phyloP scores from a whole-genome alignment of 2,888 invertebrate species.

The Euplagia quadripunctaria region DNA sequence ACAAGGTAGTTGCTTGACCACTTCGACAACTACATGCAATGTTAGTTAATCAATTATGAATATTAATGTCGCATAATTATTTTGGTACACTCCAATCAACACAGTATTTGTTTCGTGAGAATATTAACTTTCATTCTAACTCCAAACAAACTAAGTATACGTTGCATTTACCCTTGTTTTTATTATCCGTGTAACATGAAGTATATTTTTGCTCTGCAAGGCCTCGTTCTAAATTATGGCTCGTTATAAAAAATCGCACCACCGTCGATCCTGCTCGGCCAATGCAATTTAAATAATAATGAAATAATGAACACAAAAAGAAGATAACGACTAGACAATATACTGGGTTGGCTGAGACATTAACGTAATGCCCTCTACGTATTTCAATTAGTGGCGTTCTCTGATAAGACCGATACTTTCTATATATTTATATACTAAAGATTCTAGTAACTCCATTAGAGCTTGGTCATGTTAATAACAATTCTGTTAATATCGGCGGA shows the following conservation, averaged over 20 bases:
- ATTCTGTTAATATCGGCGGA: neutral
- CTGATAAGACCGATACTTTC: too few species aligned
- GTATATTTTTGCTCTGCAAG: too few species aligned
- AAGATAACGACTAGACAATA: too few species aligned
- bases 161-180: too few species aligned
- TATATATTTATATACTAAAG: too few species aligned
- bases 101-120: neutral
- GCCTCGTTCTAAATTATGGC: too few species aligned
- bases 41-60: constrained; percentile 3
- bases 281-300: neutral
- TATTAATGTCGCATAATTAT: constrained; percentile 1
- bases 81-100: neutral
- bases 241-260: too few species aligned
- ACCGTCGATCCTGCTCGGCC: neutral
- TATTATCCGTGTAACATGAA: too few species aligned
- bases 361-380: neutral
- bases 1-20: constrained; percentile 12
- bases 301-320: neutral
- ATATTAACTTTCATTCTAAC: too few species aligned
- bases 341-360: too few species aligned
- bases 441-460: neutral
- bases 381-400: neutral
- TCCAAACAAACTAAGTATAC: too few species aligned
- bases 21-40: neutral
- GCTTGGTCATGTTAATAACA: neutral